Evolutionary conservation across 1,140 invertebrate species (phyloP), one percentile per base, ranked within the genome.

Genomic region (Hyles euphorbiae): DNA sequence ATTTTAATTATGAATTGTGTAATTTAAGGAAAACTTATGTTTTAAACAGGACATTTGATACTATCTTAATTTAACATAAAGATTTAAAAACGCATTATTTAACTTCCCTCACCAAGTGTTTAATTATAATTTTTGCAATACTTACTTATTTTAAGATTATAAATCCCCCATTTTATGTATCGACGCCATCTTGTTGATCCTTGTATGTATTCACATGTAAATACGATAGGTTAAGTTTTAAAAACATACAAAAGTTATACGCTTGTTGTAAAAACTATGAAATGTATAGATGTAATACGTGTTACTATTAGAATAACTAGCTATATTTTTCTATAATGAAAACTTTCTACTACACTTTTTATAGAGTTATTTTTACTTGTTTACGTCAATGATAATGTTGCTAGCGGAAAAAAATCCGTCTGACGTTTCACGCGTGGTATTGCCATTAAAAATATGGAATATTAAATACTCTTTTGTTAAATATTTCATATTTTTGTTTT

Each of bases 341-440:
- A 58, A 58, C 58, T 54, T 60, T 52, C 52, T 59, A 53, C 34
- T n/a, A 44, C 36, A 46, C 34, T 52, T 52, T 52, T 52, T 52
- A 34, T 6, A 5, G 36, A 40, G 2, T 40, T 40, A 8, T 40
- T 40, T 40, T 40, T 5, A 40, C 8, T 40, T 40, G 8, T 40
- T 40, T 40, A 40, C 50, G 22, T 32, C 48, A 50, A 12, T 52
- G 50, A 34, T 32, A 50, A 50, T 33, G 9, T 34, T 52, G 50
- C 50, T 52, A 34, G 33, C 50, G 1, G 32, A 10, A 34, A 9
- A 52, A 34, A 33, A 52, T 33, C 34, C 48, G 34, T 50, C 48
- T 8, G 5, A 50, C 3, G 22, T 33, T 11, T 32, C 34, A 11
- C 12, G 11, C 12, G 34, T 34, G n/a, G 34, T 52, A 8, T 9